Conservation (phyloP, 2,113 vertebrate genomes). For the Microtus pennsylvanicus region DNA sequence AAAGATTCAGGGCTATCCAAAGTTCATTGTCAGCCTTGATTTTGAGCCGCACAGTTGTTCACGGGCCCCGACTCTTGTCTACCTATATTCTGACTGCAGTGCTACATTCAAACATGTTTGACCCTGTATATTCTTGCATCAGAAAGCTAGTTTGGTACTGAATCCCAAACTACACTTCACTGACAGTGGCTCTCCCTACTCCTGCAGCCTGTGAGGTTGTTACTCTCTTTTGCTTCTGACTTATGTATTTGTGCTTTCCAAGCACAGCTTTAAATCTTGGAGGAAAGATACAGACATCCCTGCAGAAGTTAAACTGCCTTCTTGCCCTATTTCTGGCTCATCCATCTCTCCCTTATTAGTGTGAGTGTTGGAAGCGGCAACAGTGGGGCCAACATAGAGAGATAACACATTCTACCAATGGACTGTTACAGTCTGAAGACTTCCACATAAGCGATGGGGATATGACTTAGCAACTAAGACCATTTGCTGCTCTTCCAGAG, state of each 20-base stretch:
- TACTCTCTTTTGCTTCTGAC: background rate
- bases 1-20: background rate
- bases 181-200: background rate
- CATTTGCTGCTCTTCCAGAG: background rate
- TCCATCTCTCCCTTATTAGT: background rate
- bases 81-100: background rate
- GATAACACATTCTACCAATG: background rate
- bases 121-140: background rate
- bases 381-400: background rate
- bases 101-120: background rate
- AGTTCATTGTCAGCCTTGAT: background rate
- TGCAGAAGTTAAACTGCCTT: background rate
- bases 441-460: background rate
- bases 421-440: background rate
- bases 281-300: background rate
- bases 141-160: background rate
- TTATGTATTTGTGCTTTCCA: background rate
- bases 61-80: background rate
- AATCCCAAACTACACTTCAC: background rate
- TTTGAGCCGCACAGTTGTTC: background rate
- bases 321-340: background rate
- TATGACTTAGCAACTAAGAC: background rate
- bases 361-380: background rate
- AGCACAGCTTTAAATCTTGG: background rate
- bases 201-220: background rate